Evolutionary conservation across 2,888 invertebrate genomes (phyloP).

Genomic region (Calliphora vomitoria): DNA sequence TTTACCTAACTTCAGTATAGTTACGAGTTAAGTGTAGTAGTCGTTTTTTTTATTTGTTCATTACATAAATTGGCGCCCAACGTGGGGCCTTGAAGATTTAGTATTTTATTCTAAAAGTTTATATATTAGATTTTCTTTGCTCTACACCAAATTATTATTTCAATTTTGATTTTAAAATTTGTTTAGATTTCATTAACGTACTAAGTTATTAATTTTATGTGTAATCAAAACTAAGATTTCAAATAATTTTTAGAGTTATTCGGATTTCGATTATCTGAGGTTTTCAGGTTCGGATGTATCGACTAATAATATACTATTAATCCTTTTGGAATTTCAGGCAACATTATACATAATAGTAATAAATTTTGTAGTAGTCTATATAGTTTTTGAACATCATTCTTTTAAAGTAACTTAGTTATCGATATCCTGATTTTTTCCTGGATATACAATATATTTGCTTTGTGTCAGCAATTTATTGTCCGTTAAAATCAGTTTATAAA

Average conservation of each 20-base stretch:
- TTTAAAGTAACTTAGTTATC: neutral
- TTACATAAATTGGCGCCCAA: neutral
- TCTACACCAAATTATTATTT: neutral
- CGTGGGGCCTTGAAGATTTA: neutral
- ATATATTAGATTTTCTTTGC: neutral
- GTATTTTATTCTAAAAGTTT: neutral
- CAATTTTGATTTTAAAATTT: neutral
- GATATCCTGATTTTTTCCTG: neutral
- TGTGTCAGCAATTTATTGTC: neutral
- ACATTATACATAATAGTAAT: neutral
- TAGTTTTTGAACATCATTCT: neutral
- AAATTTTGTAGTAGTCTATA: neutral
- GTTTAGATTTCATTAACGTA: neutral
- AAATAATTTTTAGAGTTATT: slow-evolving; percentile 1
- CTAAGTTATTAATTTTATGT: neutral
- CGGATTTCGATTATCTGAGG: slow-evolving; percentile 4
- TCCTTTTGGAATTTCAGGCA: neutral
- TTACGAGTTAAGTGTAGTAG: no score
- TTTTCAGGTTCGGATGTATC: neutral
- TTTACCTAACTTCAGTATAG: no score
- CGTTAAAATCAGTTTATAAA: neutral
- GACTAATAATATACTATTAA: neutral
- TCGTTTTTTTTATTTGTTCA: no score
- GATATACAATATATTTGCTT: neutral
- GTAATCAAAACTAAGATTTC: neutral